Base-by-base conservation (phyloP, 1,140 invertebrate species). In the Antheraea mylitta region DNA sequence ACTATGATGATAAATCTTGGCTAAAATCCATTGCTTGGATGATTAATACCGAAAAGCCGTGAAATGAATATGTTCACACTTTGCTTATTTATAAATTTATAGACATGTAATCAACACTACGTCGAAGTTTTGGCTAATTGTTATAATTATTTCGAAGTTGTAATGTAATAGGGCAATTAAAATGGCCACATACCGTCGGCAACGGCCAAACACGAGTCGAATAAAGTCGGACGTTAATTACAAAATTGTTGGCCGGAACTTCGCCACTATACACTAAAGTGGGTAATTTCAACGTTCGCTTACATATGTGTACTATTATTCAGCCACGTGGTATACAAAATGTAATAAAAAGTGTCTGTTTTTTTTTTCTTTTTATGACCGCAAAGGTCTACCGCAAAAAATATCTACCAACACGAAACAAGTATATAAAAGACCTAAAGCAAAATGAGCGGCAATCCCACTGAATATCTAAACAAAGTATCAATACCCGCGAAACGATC, bases 201-300 rank as follows among this genome's bases (percentile, higher is more conserved):
- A 63, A 63, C 61, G 16, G 61, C 22, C 5, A 37, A 37, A 36
- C 36, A 37, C 36, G 60, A 62, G 16, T 63, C 37, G 3, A 37
- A 63, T 63, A 36, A 63, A 36, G 22, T n/a, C 37, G 0, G 13
- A 36, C 16, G 61, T 63, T 63, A 30, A 63, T 63, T 63, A 36
- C 19, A 37, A 3, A 63, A 30, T 63, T 8, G 61, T 63, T 60
- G 13, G 59, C 30, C 37, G 61, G 61, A 63, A 63, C 19, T 63
- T 63, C 16, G 59, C 59, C 61, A 63, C 7, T 63, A 30, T 30
- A 30, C 22, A 63, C 11, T 19, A 63, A 13, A 10, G 61, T 37
- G 7, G 59, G 38, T 53, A 53, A 53, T 53, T 53, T 53, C 16
- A 53, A 53, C 16, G 16, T 10, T 42, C 3, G 11, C 8, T 53